Percentiles rank a stretch among this genome's conserved stretches.
Evolutionary conservation across 2,113 vertebrate species (phyloP).

Genomic region (Oreocharis arfaki): DNA sequence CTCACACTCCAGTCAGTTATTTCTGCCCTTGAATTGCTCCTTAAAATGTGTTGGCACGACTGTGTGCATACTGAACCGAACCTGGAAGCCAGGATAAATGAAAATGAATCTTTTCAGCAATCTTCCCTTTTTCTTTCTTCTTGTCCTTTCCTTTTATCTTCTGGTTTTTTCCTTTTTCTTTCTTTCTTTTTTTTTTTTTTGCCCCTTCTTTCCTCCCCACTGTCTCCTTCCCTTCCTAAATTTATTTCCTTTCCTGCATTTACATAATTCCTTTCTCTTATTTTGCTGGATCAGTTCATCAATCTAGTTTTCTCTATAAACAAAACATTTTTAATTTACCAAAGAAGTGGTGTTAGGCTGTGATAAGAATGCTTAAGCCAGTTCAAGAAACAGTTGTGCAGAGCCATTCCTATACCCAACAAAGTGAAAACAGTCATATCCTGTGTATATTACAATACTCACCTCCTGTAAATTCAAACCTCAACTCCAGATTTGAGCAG

Average conservation of each 20-base stretch:
- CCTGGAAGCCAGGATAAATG: background rate
- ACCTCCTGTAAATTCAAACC: background rate
- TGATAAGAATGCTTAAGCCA: background rate
- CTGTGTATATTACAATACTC: background rate
- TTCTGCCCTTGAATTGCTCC: background rate
- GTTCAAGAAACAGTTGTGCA: background rate
- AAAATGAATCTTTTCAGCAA: background rate
- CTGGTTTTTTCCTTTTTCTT: background rate
- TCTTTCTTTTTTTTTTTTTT: background rate
- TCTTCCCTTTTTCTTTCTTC: background rate
- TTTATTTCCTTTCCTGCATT: background rate
- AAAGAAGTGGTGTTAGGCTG: background rate
- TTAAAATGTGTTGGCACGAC: background rate
- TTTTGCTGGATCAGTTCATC: background rate
- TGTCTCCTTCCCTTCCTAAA: background rate
- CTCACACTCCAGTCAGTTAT: background rate
- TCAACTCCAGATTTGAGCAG: background rate
- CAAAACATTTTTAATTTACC: background rate
- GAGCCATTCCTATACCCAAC: background rate
- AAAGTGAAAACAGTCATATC: background rate
- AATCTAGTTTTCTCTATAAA: background rate
- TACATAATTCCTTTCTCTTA: background rate
- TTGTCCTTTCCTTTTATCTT: background rate
- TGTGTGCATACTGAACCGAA: background rate
- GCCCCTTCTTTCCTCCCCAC: accelerated